Evolutionary conservation across 2,113 vertebrate species (phyloP).

Genomic region (Channa argus): DNA sequence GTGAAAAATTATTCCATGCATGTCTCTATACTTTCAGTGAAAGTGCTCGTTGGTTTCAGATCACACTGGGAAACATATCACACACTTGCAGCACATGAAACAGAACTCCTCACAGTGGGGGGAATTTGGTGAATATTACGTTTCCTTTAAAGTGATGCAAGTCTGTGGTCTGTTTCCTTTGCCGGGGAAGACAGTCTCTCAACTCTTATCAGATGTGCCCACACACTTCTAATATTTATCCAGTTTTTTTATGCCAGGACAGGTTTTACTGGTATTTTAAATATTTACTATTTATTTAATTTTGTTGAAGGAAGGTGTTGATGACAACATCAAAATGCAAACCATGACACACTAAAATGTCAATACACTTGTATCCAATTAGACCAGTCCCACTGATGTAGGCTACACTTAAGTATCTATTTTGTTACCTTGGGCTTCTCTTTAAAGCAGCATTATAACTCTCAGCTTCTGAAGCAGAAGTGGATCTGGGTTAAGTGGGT

Average conservation of each 20-base stretch:
- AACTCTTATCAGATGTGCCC: conserved; percentile 24
- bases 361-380: background rate
- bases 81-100: conserved; percentile 44
- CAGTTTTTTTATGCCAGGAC: background rate
- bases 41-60: conserved; percentile 22
- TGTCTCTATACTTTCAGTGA: conserved; percentile 19
- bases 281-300: background rate
- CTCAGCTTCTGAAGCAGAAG: background rate
- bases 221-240: conserved; percentile 11
- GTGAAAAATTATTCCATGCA: conserved; percentile 42
- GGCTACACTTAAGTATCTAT: no score
- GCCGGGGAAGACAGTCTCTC: conserved; percentile 8
- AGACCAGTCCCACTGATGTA: no score
- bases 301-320: background rate
- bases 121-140: conserved; percentile 42
- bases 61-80: conserved; percentile 23
- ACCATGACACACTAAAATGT: conserved; percentile 8
- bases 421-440: background rate
- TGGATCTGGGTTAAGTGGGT: background rate
- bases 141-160: conserved; percentile 52
- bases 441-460: conserved; percentile 8
- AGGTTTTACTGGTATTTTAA: no score
- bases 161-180: conserved; percentile 26
- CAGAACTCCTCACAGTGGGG: conserved; percentile 44
- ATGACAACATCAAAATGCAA: conserved; percentile 5